Percentiles rank a stretch among this genome's conserved stretches.
Evolutionary conservation across 2,888 invertebrate genomes (phyloP).

Genomic region (Orgyia antiqua): DNA sequence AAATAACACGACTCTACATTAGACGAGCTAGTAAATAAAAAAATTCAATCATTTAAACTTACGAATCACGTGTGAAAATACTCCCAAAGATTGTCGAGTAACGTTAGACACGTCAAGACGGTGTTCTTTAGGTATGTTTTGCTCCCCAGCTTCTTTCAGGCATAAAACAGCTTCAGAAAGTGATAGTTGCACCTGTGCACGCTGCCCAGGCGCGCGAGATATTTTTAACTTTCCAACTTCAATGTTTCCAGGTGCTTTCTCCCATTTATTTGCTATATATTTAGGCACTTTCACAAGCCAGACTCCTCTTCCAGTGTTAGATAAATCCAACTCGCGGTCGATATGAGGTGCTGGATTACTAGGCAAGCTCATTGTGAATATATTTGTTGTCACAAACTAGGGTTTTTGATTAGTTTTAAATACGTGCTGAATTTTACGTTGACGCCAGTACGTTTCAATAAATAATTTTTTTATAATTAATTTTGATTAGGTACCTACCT

Average conservation of each 20-base stretch:
- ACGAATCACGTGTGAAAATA: conserved; percentile 92
- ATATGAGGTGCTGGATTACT: conserved; percentile 67
- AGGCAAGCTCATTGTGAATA: conserved; percentile 34
- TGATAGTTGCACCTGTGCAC: conserved; percentile 92
- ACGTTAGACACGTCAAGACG: conserved; percentile 94
- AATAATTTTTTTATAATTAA: not conserved
- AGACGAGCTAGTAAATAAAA: too few relatives aligned
- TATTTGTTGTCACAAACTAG: not conserved
- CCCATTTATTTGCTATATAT: conserved; percentile 97
- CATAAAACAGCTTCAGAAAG: conserved; percentile 89
- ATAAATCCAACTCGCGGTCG: conserved; percentile 90
- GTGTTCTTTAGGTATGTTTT: conserved; percentile 93
- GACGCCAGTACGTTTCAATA: too few relatives aligned
- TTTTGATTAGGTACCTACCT: too few relatives aligned
- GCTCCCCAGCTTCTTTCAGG: conserved; percentile 86
- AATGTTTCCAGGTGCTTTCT: conserved; percentile 91
- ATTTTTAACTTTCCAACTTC: conserved; percentile 97
- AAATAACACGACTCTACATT: too few relatives aligned
- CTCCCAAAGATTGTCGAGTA: conserved; percentile 93
- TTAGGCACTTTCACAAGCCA: conserved; percentile 99
- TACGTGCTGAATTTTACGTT: too few relatives aligned
- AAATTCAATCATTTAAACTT: conserved; percentile 43
- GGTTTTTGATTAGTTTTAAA: too few relatives aligned
- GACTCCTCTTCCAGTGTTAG: conserved; percentile 93
- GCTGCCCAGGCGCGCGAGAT: conserved; percentile 86